phyloP scores from a whole-genome alignment of 2,888 invertebrate species.

The Taphrorychus bicolor region DNA sequence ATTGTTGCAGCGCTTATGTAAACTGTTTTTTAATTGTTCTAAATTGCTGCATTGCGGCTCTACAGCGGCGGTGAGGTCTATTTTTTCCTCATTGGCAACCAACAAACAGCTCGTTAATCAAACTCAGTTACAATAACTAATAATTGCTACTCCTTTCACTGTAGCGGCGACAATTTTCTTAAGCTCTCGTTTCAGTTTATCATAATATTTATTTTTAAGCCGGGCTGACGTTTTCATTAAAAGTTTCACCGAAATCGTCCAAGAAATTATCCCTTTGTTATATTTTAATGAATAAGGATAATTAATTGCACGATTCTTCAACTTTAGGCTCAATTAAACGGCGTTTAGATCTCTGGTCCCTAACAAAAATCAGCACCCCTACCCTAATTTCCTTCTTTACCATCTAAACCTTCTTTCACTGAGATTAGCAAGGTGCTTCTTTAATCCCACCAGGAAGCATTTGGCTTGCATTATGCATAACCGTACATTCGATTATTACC shows the following conservation, averaged over 20 bases:
- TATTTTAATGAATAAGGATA: background rate
- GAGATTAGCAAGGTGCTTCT: too few species aligned
- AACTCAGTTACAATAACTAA: background rate
- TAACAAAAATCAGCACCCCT: background rate
- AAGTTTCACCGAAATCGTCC: background rate
- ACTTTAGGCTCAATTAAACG: background rate
- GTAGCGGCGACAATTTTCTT: background rate
- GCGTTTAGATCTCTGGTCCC: background rate
- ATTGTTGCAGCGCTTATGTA: background rate
- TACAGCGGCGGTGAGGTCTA: too few species aligned
- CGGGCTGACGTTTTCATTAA: background rate
- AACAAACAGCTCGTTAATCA: too few species aligned
- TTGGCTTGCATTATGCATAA: background rate
- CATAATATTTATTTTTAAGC: background rate
- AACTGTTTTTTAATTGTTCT: background rate
- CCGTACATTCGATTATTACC: background rate
- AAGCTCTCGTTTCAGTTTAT: background rate
- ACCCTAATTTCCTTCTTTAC: background rate
- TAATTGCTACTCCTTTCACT: background rate
- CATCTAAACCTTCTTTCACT: background rate
- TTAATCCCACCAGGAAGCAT: background rate
- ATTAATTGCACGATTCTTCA: conserved; percentile 2
- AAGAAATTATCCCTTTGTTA: background rate
- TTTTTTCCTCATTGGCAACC: too few species aligned
- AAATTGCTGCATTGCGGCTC: too few species aligned